Evolutionary conservation across 2,113 vertebrate genomes (phyloP).

Genomic region (Vidua macroura): DNA sequence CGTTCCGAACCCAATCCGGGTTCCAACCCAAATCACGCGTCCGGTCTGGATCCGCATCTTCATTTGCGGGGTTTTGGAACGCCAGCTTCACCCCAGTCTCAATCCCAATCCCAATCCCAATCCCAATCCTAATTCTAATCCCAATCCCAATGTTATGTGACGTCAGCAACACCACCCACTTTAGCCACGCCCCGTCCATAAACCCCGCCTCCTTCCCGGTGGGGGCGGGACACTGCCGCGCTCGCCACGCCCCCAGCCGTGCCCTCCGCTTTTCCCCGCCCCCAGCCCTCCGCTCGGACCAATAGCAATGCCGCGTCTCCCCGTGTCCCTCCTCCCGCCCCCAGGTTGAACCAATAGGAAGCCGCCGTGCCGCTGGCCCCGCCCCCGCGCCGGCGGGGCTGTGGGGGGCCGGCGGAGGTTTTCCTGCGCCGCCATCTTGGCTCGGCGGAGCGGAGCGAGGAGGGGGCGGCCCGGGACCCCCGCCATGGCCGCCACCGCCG

Average conservation of each 20-base stretch:
- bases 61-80: background rate
- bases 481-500: background rate
- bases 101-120: background rate
- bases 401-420: background rate
- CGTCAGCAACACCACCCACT: fast-evolving
- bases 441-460: background rate
- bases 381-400: background rate
- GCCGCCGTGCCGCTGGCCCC: fast-evolving
- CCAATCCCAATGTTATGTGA: fast-evolving
- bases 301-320: fast-evolving
- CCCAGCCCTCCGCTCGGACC: fast-evolving
- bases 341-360: fast-evolving
- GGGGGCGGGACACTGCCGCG: fast-evolving
- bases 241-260: background rate
- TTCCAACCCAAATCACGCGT: fast-evolving
- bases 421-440: constrained; percentile 1
- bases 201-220: fast-evolving
- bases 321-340: fast-evolving
- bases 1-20: background rate
- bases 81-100: fast-evolving
- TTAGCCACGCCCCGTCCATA: fast-evolving
- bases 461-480: background rate
- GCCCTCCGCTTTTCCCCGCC: fast-evolving
- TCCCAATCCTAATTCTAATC: background rate
- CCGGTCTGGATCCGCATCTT: background rate